phyloP scores from a whole-genome alignment of 2,113 vertebrate genomes.

The Nanorana parkeri region DNA sequence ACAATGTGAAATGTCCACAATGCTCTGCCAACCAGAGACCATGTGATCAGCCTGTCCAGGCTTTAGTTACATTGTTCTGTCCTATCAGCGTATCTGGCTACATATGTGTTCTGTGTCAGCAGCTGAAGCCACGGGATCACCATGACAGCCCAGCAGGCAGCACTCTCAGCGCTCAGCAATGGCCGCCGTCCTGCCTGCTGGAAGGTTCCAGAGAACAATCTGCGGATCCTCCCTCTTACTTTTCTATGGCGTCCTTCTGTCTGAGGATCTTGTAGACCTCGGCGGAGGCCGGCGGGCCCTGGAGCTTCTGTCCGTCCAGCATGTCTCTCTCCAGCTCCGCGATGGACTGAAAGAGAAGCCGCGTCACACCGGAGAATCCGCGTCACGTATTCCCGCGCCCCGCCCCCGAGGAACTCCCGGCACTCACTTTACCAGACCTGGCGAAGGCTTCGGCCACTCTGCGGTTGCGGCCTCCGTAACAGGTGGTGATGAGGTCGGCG shows the following conservation, averaged over 20 bases:
- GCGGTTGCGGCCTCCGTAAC: slow-evolving; percentile 86
- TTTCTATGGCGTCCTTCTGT: slow-evolving; percentile 65
- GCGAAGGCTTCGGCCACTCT: slow-evolving; percentile 85
- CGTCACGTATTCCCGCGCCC: too few species aligned
- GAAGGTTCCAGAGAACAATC: neutral
- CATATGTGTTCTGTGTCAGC: too few species aligned
- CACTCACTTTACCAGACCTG: slow-evolving; percentile 77
- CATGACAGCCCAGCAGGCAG: too few species aligned
- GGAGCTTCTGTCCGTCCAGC: slow-evolving; percentile 90
- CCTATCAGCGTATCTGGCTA: too few species aligned
- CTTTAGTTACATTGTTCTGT: too few species aligned
- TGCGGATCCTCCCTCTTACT: slow-evolving; percentile 62
- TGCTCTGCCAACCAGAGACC: too few species aligned
- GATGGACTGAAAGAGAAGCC: slow-evolving; percentile 72
- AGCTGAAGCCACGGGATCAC: too few species aligned
- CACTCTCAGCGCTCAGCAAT: too few species aligned
- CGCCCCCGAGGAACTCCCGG: neutral
- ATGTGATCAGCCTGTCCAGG: too few species aligned
- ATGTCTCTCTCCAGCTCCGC: slow-evolving; percentile 83
- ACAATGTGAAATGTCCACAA: too few species aligned
- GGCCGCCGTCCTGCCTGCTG: neutral
- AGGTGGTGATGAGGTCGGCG: slow-evolving; percentile 88
- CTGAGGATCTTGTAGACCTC: slow-evolving; percentile 75
- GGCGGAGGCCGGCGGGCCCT: slow-evolving; percentile 81
- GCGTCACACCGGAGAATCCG: too few species aligned